Conservation (phyloP, 2,113 vertebrate genomes). For the Chinchilla lanigera region DNA sequence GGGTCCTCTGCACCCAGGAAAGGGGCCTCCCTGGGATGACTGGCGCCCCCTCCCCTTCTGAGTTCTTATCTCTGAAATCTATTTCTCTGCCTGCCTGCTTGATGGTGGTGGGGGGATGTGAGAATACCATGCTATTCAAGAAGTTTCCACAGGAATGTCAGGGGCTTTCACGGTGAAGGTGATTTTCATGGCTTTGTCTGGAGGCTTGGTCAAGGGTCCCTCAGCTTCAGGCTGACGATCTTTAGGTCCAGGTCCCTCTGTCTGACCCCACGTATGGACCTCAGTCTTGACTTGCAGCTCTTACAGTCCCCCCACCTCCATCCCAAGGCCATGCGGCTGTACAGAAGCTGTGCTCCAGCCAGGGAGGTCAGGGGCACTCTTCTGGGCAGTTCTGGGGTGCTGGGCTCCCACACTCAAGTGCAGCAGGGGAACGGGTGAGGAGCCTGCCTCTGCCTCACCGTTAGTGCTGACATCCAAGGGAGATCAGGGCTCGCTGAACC, state of each 20-base stretch:
- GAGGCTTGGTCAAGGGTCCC: neutral
- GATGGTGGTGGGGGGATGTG: neutral
- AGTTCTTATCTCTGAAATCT: neutral
- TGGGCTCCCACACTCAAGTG: neutral
- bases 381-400: neutral
- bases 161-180: neutral
- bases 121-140: neutral
- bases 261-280: neutral
- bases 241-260: neutral
- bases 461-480: neutral
- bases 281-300: neutral
- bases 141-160: neutral
- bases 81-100: neutral
- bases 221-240: neutral
- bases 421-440: neutral
- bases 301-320: neutral
- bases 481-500: neutral
- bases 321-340: neutral
- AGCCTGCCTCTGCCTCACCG: neutral
- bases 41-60: neutral
- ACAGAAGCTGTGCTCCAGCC: rapidly evolving
- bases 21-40: neutral
- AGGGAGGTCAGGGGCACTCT: neutral
- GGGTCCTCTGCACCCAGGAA: neutral
- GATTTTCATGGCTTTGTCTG: neutral